Conservation (phyloP, 2,888 invertebrate species). For the Epirrhoe alternata region DNA sequence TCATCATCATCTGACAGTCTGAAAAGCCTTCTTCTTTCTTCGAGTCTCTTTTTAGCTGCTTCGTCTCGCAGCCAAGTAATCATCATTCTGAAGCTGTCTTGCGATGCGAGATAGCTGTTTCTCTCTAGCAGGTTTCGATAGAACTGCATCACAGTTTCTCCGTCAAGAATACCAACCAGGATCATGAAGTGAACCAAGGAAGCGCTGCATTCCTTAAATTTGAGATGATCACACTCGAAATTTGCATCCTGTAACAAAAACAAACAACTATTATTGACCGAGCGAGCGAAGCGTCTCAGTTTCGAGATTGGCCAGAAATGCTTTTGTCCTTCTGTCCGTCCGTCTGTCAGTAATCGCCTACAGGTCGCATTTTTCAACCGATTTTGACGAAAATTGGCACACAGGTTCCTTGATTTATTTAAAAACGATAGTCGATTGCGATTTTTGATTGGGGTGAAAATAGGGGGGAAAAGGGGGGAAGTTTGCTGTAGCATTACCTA, state of each 20-base stretch:
- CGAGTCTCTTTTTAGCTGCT: not conserved
- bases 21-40: not conserved
- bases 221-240: not conserved
- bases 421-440: too few relatives aligned
- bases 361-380: too few relatives aligned
- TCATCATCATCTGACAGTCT: constrained; percentile 1
- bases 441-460: too few relatives aligned
- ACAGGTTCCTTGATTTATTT: too few relatives aligned
- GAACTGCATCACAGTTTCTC: not conserved
- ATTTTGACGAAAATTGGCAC: too few relatives aligned
- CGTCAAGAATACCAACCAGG: not conserved
- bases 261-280: too few relatives aligned
- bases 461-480: too few relatives aligned
- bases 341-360: too few relatives aligned
- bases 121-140: not conserved
- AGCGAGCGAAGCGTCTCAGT: too few relatives aligned
- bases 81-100: not conserved
- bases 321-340: too few relatives aligned
- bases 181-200: constrained; percentile 2
- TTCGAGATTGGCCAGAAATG: too few relatives aligned
- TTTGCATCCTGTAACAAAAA: constrained; percentile 11
- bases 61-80: constrained; percentile 1
- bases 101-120: not conserved
- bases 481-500: too few relatives aligned
- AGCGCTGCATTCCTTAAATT: not conserved